Evolutionary conservation across 1,140 invertebrate species (phyloP).

Genomic region (Diploscapter pachys): DNA sequence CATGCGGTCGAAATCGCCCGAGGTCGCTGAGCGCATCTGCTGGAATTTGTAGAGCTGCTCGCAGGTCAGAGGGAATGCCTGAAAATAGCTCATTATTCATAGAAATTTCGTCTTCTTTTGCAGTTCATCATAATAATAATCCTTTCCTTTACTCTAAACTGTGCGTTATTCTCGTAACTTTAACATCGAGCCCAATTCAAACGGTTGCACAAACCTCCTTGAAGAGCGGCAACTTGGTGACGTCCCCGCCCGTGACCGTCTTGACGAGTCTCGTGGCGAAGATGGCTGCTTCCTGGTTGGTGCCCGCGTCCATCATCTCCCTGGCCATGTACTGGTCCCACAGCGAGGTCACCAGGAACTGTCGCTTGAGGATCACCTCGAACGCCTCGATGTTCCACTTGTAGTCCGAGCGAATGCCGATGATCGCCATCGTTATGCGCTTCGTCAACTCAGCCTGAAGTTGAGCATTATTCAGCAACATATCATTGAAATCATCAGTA

Average conservation of each 20-base stretch:
- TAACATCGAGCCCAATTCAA: too few species aligned
- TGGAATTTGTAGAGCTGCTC: constrained; percentile 23
- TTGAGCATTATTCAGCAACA: neutral
- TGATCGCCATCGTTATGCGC: constrained; percentile 33
- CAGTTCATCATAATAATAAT: too few species aligned
- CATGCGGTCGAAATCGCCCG: too few species aligned
- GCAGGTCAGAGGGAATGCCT: constrained; percentile 21
- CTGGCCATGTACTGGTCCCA: constrained; percentile 81
- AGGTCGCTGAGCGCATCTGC: constrained; percentile 5
- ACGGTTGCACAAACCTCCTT: too few species aligned
- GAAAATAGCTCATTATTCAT: neutral
- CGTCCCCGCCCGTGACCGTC: constrained; percentile 72
- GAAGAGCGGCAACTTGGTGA: too few species aligned
- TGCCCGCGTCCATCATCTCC: constrained; percentile 77
- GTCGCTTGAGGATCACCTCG: constrained; percentile 70
- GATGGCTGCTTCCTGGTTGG: constrained; percentile 75
- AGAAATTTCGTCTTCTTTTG: too few species aligned
- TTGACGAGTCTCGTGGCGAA: constrained; percentile 89
- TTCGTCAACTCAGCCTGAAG: constrained; percentile 10
- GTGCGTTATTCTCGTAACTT: too few species aligned
- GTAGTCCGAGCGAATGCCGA: constrained; percentile 79
- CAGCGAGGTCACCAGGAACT: constrained; percentile 70
- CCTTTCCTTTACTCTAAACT: too few species aligned
- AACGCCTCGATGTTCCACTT: constrained; percentile 86
- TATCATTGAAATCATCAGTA: neutral